Base-by-base conservation (phyloP, 2,888 invertebrate species). In the Watsonalla cultraria region DNA sequence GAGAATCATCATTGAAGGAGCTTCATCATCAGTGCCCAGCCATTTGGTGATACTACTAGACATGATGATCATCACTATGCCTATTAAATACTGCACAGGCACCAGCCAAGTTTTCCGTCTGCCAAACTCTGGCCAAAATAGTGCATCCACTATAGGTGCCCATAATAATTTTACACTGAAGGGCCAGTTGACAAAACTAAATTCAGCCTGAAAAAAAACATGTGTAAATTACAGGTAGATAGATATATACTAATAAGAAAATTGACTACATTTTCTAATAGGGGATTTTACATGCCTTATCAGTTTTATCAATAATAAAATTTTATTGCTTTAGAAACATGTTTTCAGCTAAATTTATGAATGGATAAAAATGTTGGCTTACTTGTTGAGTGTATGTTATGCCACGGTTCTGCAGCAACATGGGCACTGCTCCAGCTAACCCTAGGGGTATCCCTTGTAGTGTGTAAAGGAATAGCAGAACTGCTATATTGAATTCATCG, bases 121-220 rank as follows among this genome's bases (percentile, higher is more conserved):
- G 0, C 99, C 99, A 84, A 99, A 95, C 59, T 93, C 89, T 8
- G 93, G 90, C 62, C 94, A 94, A 80, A 96, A 99, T 49, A 98
- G 80, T 0, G 98, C 96, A 86, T 99, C 99, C 5, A 99, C 99
- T 65, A 99, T 93, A 0, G 99, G 99, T 0, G 99, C 99, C 99
- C 99, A 99, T 54, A 99, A 79, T 47, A 99, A 88, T 84, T 99
- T 99, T 47, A 99, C 85, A 80, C 94, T 94, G 72, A 96, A 96
- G 0, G 98, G 98, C 98, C 98, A 98, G 69, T 94, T 94, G 0
- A 96, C 97, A 76, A 98, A 96, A 88, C 98, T 98, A 82, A 98
- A 96, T 80, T 96, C 96, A 13, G 96, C 96, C 95, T 95, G 80
- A 60, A 92, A 92, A 54, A 35, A 14, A 51, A 56, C n/a, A n/a